Evolutionary conservation across 2,797 vertebrate genomes (phyloP), one percentile per base, ranked within the genome.

Genomic region (Carduelis carduelis): DNA sequence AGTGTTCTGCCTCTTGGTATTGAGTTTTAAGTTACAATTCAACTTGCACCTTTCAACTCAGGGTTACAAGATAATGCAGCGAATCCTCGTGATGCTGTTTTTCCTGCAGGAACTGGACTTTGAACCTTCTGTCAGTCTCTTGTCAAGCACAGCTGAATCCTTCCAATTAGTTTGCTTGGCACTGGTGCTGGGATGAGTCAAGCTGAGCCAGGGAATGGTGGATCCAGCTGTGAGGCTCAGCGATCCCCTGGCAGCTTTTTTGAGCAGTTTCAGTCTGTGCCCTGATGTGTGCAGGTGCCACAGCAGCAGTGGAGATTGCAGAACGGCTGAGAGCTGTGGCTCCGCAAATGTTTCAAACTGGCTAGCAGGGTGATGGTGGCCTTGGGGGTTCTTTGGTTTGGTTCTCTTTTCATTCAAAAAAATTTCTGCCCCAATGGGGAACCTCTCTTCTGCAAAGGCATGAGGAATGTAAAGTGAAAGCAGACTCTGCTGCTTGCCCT

Each of bases 91-190:
- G 90, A 89, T 1, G 4, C 63, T 87, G 87, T 56, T 90, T 44
- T 74, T 79, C 44, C 68, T 94, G 47, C 34, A 78, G 61, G 32
- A 93, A 44, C 78, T 89, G 86, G 75, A 87, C 81, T 93, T 93
- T 41, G 66, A 82, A 46, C 78, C 34, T 76, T 56, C 65, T 69
- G 26, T 72, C 43, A 30, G 2, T 34, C 55, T 93, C 55, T 59
- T 59, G 43, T 89, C 78, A 77, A 52, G 70, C 63, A 12, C 1
- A 66, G 77, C 44, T 72, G 80, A 78, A 66, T 65, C 80, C 53
- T 83, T 85, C 35, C 32, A 63, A 6, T 87, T 71, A 65, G 46
- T 64, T 59, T 57, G 20, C 43, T 91, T 71, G 65, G 61, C 86
- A n/a, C 20, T 47, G 66, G 9, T 77, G 71, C 32, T 70, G 41